Base-by-base conservation (phyloP, 2,797 vertebrate genomes). In the Cryptoblepharus egeriae region DNA sequence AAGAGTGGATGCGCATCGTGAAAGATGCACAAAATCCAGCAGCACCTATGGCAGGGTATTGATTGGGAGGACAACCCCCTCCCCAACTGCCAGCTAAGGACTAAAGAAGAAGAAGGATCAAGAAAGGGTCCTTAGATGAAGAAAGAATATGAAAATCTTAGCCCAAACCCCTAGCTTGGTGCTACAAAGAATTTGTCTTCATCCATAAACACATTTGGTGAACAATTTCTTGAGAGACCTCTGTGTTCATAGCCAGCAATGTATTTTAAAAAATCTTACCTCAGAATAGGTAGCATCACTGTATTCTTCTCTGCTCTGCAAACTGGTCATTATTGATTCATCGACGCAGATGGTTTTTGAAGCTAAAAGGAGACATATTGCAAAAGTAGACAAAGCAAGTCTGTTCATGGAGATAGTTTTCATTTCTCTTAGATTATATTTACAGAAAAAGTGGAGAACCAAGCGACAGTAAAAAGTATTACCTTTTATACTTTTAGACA, bases 401-500 rank as follows among this genome's bases (percentile, higher is more conserved):
- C 35, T 85, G 81, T 91, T 94, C 35, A 75, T 49, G 88, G 90
- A 93, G 90, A 95, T 88, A 0, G 84, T 57, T 90, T 94, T 64
- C 95, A 95, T 95, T 93, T 94, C 93, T 87, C 87, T 83, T 82
- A 77, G 81, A 83, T 84, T 87, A 81, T 87, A 69, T 82, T 91
- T 80, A 63, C 79, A 58, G 58, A 84, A 70, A 42, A 89, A 73
- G 75, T 89, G 60, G 69, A 77, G 88, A 85, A 85, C 81, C 88
- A 58, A 42, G 71, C 28, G 61, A 80, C 82, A 76, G 85, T 72
- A 80, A 86, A 88, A 87, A 63, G 11, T 42, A 2, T 28, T 70
- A 73, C 85, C 90, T 80, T 95, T 95, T 95, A 96, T 96, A 95
- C 72, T 57, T 39, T 79, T 75, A 84, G 80, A 69, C 90, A 91